A percentile compares a stretch with the other conserved stretches of the same genome.
phyloP scores from a whole-genome alignment of 2,888 invertebrate genomes.

The Abrostola tripartita region DNA sequence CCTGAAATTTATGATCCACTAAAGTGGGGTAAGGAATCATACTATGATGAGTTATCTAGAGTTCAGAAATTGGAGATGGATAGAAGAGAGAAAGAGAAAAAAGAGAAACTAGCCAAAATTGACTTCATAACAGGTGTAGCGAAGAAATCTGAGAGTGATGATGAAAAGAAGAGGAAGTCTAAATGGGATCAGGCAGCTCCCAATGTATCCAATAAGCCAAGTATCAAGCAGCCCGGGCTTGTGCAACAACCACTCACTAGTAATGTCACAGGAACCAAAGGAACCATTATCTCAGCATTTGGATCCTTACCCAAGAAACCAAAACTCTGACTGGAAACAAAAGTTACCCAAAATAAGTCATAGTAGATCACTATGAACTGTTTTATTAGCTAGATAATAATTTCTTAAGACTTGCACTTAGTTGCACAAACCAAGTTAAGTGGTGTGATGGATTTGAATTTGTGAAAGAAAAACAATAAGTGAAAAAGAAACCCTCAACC shows the following conservation, averaged over 20 bases:
- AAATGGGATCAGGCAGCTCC: slow-evolving; percentile 97
- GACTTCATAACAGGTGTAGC: slow-evolving; percentile 94
- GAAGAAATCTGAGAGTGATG: slow-evolving; percentile 90
- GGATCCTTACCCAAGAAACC: slow-evolving; percentile 96
- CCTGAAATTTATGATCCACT: slow-evolving; percentile 97
- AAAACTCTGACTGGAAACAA: slow-evolving; percentile 76
- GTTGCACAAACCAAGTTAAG: slow-evolving; percentile 10
- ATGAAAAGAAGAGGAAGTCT: slow-evolving; percentile 95
- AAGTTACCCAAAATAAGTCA: slow-evolving; percentile 6
- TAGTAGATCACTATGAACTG: background rate
- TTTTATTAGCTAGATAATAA: background rate
- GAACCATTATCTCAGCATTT: slow-evolving; percentile 97
- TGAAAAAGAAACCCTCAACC: background rate
- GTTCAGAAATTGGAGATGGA: slow-evolving; percentile 98
- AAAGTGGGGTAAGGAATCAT: slow-evolving; percentile 97
- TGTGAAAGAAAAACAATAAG: background rate
- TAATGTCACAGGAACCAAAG: slow-evolving; percentile 95
- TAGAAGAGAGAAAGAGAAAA: slow-evolving; percentile 95
- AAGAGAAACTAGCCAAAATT: slow-evolving; percentile 93
- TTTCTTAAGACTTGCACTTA: background rate
- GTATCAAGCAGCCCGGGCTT: slow-evolving; percentile 91
- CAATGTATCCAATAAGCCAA: slow-evolving; percentile 86
- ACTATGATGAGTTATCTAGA: slow-evolving; percentile 96
- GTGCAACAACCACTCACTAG: slow-evolving; percentile 93
- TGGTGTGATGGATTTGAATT: background rate